phyloP scores from a whole-genome alignment of 2,113 vertebrate species.

The Myrmecophaga tridactyla region DNA sequence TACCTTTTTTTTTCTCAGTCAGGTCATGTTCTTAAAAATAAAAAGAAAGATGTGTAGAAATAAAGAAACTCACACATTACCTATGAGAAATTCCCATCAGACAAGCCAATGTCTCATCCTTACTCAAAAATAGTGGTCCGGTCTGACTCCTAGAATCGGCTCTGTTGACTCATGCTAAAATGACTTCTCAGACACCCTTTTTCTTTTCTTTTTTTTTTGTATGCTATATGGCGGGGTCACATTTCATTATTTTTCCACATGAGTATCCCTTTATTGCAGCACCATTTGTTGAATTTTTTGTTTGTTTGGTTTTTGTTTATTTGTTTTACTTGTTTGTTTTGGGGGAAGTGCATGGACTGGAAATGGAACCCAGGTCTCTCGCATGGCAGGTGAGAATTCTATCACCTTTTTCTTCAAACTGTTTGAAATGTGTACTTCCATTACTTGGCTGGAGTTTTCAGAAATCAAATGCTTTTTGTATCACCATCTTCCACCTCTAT shows the following conservation, averaged over 20 bases:
- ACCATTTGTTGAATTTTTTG: no score
- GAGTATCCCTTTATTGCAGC: no score
- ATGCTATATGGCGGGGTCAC: no score
- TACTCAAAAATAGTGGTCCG: background rate
- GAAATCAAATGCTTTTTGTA: background rate
- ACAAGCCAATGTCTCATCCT: background rate
- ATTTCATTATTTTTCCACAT: no score
- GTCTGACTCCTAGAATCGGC: background rate
- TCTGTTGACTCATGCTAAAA: background rate
- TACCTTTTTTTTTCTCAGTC: background rate
- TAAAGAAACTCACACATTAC: background rate
- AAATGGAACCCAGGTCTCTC: no score
- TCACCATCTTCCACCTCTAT: no score
- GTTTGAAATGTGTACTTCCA: background rate
- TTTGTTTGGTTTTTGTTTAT: no score
- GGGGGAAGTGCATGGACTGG: no score
- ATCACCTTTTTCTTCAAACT: background rate
- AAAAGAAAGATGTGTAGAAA: background rate
- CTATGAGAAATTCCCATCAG: background rate
- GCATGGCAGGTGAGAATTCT: no score
- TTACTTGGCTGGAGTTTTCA: background rate
- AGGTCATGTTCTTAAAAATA: background rate
- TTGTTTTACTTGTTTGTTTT: no score
- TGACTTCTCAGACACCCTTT: background rate
- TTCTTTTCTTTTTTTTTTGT: no score